Conservation (phyloP, 2,797 vertebrate genomes). For the Chaetodon trifasciatus region DNA sequence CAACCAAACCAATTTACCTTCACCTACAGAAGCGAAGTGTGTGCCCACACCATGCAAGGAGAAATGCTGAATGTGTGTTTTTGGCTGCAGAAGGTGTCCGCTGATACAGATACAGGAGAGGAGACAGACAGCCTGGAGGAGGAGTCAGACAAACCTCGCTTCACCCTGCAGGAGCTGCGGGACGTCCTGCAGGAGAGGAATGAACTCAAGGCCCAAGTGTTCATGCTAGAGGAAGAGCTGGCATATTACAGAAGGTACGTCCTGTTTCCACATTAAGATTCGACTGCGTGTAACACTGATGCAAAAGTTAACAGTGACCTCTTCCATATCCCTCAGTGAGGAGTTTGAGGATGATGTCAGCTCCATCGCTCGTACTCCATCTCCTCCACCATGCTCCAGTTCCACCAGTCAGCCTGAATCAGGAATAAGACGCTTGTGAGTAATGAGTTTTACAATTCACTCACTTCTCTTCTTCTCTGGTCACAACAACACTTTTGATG, state of each 20-base stretch:
- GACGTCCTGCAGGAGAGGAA: conserved; percentile 95
- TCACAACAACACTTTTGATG: not conserved
- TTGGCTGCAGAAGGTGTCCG: conserved; percentile 72
- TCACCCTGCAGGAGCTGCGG: conserved; percentile 94
- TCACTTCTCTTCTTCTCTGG: not conserved
- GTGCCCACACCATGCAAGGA: not conserved
- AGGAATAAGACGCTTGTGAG: conserved; percentile 95
- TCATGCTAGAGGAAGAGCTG: conserved; percentile 93
- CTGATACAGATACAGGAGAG: conserved; percentile 74
- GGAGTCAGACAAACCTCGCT: conserved; percentile 89
- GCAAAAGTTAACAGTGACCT: not conserved
- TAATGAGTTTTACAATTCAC: conserved; percentile 46
- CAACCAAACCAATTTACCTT: too few species aligned
- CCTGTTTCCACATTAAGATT: not conserved
- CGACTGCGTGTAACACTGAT: not conserved
- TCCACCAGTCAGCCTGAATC: conserved; percentile 89
- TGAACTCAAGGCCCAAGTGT: conserved; percentile 93
- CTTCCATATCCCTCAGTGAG: conserved; percentile 82
- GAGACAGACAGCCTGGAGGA: conserved; percentile 77
- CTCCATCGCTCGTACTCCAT: conserved; percentile 68
- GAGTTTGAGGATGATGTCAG: conserved; percentile 89
- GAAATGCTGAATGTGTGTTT: conserved; percentile 38
- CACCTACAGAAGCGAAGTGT: too few species aligned
- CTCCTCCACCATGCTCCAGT: conserved; percentile 74
- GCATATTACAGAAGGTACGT: conserved; percentile 91